phyloP scores from a whole-genome alignment of 2,113 vertebrate genomes.

The Phyllopteryx taeniolatus region DNA sequence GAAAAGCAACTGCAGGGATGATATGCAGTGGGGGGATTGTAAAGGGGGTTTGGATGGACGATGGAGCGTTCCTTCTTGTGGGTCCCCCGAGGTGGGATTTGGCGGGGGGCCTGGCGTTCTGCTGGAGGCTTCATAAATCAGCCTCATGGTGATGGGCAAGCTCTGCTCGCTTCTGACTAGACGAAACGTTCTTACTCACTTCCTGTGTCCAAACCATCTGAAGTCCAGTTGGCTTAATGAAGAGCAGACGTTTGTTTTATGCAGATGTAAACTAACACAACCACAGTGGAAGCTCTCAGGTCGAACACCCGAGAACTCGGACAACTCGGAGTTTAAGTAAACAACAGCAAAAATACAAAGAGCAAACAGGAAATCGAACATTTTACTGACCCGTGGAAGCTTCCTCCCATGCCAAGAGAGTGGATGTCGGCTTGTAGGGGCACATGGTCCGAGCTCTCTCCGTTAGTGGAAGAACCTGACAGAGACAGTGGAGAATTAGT shows the following conservation, averaged over 20 bases:
- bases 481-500: not conserved
- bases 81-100: not conserved
- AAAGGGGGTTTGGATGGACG: not conserved
- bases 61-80: constrained; percentile 3
- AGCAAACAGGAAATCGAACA: not conserved
- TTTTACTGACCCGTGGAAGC: constrained; percentile 1
- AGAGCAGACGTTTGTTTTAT: not conserved
- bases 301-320: not conserved
- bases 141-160: not conserved
- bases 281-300: not conserved
- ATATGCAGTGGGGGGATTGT: not conserved
- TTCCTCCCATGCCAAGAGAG: not conserved
- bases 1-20: constrained; percentile 6
- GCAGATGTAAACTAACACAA: not conserved
- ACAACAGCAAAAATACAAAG: not conserved
- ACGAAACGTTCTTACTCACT: not conserved
- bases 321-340: not conserved
- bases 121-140: constrained; percentile 9
- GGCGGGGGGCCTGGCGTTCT: not conserved
- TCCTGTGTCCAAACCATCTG: not conserved
- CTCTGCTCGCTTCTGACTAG: not conserved
- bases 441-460: not conserved
- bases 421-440: not conserved
- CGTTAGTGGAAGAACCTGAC: not conserved
- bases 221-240: not conserved